phyloP scores from a whole-genome alignment of 2,113 vertebrate species.

The Strigops habroptila region DNA sequence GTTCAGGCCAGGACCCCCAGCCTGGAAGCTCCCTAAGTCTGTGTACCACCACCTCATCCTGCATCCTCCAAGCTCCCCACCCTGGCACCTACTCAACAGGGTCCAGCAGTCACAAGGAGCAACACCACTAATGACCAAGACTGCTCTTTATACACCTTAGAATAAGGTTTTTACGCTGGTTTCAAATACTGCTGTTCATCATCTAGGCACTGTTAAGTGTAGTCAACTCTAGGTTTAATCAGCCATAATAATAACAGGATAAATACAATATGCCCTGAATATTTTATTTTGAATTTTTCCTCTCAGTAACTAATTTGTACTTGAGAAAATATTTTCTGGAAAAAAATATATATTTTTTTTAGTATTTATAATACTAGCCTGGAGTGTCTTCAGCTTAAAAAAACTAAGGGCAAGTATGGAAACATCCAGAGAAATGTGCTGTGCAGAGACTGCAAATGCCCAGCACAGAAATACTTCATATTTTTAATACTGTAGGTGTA shows the following conservation, averaged over 20 bases:
- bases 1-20: neutral
- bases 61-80: rapidly evolving
- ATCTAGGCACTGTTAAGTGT: rapidly evolving
- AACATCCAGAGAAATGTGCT: neutral
- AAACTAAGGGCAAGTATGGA: neutral
- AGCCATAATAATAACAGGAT: neutral
- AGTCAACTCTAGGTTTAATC: neutral
- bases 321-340: neutral
- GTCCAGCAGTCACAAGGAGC: rapidly evolving
- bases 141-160: rapidly evolving
- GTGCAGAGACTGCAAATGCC: neutral
- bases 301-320: neutral
- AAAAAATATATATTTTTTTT: neutral
- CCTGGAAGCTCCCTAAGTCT: neutral
- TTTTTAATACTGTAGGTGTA: neutral
- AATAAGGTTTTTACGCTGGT: neutral
- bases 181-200: neutral
- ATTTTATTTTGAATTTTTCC: neutral
- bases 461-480: neutral
- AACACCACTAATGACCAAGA: rapidly evolving
- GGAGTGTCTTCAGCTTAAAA: neutral
- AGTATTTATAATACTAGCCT: neutral
- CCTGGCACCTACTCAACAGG: neutral
- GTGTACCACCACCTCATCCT: rapidly evolving
- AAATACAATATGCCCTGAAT: neutral